Percentiles rank a stretch among this genome's conserved stretches.
phyloP scores from a whole-genome alignment of 2,797 vertebrate species.

The Chloroceryle inda region DNA sequence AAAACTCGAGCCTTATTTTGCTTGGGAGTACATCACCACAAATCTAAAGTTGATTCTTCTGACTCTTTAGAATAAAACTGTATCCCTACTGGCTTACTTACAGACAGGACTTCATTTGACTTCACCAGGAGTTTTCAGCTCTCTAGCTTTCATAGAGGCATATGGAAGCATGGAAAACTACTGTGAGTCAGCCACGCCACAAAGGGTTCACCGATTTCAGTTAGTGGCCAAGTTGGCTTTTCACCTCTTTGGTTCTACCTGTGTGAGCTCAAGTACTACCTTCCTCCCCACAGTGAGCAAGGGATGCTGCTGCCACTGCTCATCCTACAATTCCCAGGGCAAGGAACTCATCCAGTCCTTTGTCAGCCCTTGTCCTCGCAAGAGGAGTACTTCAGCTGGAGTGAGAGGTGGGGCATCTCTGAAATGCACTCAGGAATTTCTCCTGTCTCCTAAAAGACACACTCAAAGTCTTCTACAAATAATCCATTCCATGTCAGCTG shows the following conservation, averaged over 20 bases:
- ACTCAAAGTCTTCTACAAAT: not conserved
- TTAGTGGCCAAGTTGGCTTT: not conserved
- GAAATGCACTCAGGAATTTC: not conserved
- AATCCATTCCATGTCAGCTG: not conserved
- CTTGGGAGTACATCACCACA: not conserved
- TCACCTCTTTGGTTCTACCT: not conserved
- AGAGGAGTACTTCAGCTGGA: not conserved
- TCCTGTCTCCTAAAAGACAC: not conserved
- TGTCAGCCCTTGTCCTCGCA: not conserved
- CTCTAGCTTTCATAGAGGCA: not conserved
- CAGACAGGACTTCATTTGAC: not conserved
- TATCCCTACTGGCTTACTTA: not conserved
- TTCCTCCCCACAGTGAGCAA: not conserved
- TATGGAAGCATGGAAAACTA: not conserved
- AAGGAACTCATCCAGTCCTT: not conserved
- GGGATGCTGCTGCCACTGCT: not conserved
- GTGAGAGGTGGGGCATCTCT: not conserved
- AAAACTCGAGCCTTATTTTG: not conserved
- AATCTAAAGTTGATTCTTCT: conserved; percentile 12
- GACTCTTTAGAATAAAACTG: not conserved
- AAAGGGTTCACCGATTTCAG: not conserved
- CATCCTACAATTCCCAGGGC: not conserved
- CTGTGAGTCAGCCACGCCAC: not conserved
- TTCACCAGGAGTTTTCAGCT: not conserved
- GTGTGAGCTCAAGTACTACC: not conserved